Conservation (phyloP, 2,888 invertebrate species). For the Gymnoscelis rufifasciata region DNA sequence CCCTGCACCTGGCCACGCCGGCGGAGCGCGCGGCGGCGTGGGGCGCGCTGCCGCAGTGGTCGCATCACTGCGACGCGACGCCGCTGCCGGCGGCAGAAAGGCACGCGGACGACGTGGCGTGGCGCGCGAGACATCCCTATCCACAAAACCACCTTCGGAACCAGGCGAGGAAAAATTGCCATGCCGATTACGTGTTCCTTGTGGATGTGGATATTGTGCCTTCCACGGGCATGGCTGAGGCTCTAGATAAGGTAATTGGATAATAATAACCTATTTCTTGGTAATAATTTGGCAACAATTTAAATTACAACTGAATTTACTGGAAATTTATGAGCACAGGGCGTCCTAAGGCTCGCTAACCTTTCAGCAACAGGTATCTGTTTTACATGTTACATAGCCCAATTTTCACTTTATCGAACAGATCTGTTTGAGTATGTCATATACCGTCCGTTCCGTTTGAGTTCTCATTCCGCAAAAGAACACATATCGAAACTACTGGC, state of each 20-base stretch:
- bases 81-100: conserved; percentile 82
- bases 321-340: too few species aligned
- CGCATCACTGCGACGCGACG: conserved; percentile 83
- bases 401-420: too few species aligned
- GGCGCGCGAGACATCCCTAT: conserved; percentile 87
- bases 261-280: too few species aligned
- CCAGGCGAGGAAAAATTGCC: conserved; percentile 90
- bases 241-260: conserved; percentile 79
- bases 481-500: too few species aligned
- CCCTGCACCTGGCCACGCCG: conserved; percentile 87
- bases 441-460: too few species aligned
- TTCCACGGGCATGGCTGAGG: conserved; percentile 83
- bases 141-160: conserved; percentile 95
- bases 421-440: too few species aligned
- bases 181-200: conserved; percentile 87
- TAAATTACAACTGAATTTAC: too few species aligned
- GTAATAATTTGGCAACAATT: too few species aligned
- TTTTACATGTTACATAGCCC: too few species aligned
- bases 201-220: conserved; percentile 95
- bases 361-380: too few species aligned
- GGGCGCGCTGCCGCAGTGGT: conserved; percentile 79
- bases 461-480: too few species aligned
- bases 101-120: conserved; percentile 81
- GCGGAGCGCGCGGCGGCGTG: conserved; percentile 80
- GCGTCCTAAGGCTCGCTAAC: too few species aligned